These are phyloP conservation scores for Limanda limanda DNA, from an alignment of 2,113 vertebrate species.

Conservation along the genomic window DNA sequence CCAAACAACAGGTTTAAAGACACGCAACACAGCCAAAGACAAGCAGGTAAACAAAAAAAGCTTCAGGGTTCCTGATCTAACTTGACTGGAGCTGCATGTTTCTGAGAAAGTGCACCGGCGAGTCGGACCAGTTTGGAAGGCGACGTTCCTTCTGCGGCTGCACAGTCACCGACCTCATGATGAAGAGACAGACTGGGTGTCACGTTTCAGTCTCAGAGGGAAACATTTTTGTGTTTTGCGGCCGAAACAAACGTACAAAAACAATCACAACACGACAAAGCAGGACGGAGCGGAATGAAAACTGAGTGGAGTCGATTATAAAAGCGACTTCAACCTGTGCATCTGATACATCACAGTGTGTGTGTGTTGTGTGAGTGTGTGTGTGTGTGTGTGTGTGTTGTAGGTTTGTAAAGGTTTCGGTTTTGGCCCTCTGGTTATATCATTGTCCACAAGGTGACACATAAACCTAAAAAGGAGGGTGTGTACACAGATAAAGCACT, in stretches of 20 bases:
- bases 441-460: constrained; percentile 35
- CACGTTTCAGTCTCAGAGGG: constrained; percentile 8
- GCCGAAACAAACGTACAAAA: background rate
- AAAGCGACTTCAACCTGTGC: background rate
- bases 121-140: constrained; percentile 62
- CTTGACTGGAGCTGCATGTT: background rate
- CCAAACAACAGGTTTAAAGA: too few relatives aligned
- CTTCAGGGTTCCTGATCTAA: background rate
- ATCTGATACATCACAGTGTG: background rate
- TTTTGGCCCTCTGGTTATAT: constrained; percentile 41
- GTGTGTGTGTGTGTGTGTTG: background rate
- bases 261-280: background rate
- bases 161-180: background rate
- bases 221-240: background rate
- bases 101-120: constrained; percentile 32
- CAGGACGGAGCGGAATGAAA: background rate
- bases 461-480: constrained; percentile 29
- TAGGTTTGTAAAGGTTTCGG: constrained; percentile 32
- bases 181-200: constrained; percentile 6
- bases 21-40: too few relatives aligned
- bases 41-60: constrained; percentile 13
- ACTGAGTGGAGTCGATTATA: background rate
- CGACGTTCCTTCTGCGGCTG: background rate
- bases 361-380: background rate
- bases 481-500: constrained; percentile 32